Evolutionary conservation across 2,113 vertebrate genomes (phyloP).

Genomic region (Drymodes brunneopygia): DNA sequence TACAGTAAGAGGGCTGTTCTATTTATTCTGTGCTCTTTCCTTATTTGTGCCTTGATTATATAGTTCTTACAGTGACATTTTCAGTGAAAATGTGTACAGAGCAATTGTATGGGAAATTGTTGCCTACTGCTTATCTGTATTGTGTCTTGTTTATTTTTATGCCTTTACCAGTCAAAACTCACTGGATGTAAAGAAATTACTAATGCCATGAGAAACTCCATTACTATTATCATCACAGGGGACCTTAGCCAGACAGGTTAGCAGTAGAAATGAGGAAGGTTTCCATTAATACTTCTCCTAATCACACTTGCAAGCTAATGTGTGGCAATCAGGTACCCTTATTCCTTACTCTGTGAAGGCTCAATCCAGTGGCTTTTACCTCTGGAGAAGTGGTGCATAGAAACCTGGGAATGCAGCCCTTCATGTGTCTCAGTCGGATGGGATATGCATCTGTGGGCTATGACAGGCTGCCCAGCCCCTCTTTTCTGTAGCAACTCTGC

Average conservation of each 20-base stretch:
- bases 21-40: slow-evolving; percentile 11
- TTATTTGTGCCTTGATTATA: slow-evolving; percentile 26
- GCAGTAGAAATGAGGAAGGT: background rate
- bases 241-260: background rate
- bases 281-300: background rate
- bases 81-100: background rate
- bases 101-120: background rate
- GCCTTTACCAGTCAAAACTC: background rate
- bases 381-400: background rate
- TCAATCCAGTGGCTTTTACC: background rate
- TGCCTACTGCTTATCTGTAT: background rate
- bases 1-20: background rate
- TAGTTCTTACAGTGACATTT: background rate
- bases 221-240: background rate
- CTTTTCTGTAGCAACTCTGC: background rate
- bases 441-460: background rate
- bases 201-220: background rate
- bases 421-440: rapidly evolving
- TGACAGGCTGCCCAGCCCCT: background rate
- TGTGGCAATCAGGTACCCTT: background rate
- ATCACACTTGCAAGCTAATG: background rate
- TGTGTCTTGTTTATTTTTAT: slow-evolving; percentile 33
- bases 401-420: background rate
- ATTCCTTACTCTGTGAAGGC: background rate
- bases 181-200: background rate